Base-by-base conservation (phyloP, 1,140 invertebrate species). In the Zaprionus davidi region DNA sequence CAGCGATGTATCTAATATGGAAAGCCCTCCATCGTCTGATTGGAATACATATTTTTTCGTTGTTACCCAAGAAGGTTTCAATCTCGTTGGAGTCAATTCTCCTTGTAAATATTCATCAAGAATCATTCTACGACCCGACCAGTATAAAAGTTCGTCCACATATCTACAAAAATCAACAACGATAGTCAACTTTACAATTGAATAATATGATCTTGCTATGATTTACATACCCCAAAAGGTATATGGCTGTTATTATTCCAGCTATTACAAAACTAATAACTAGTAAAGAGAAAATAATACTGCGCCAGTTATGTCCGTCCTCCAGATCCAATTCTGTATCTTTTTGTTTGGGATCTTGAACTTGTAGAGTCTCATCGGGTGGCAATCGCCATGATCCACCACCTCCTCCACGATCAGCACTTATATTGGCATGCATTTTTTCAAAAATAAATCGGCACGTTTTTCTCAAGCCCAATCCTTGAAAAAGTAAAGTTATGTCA, bases 351-450 rank as follows among this genome's bases (percentile, higher is more conserved):
- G 96, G 95, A 94, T 97, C 96, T 93, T 95, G 96, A 92, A 97
- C 96, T 93, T 97, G 96, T 80, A 97, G 95, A 78, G 97, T 97
- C 94, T 97, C 96, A 94, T 97, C 96, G 80, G 96, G 96, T 93
- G 96, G 96, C 93, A 97, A 94, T 93, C 96, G 96, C 96, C 96
- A 97, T 88, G 96, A 97, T 87, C 95, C 93, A 75, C 94, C 93
- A 90, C 94, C 94, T 86, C 94, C 94, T 80, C 93, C 94, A 92
- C 96, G 95, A 94, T 97, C 96, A 93, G 96, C 94, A 93, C 96
- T 95, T 91, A 96, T 95, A 95, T 96, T 96, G 94, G 96, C 95
- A 94, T 97, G 96, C 96, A 97, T 97, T 72, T 90, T 71, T 44
- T 20, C 15, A 36, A 79, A 72, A 62, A 44, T 62, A 71, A 71